Conservation (phyloP, 2,888 invertebrate species). For the Drosophila niveifrons region DNA sequence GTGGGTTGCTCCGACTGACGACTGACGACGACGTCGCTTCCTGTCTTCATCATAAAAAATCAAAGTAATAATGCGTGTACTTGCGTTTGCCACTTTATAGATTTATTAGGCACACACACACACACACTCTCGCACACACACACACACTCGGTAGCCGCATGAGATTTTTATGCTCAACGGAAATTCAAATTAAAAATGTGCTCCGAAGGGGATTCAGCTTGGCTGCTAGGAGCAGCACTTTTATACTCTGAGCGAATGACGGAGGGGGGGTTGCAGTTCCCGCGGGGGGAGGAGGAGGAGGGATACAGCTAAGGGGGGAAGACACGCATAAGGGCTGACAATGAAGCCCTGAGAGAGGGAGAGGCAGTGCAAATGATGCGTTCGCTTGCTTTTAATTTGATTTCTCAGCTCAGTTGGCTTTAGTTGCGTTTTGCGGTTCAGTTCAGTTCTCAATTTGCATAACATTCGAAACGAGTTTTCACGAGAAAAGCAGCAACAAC, state of each 20-base stretch:
- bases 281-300: not conserved
- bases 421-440: conserved; percentile 19
- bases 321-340: conserved; percentile 37
- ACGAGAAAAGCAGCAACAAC: conserved; percentile 44
- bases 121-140: conserved; percentile 15
- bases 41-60: conserved; percentile 81
- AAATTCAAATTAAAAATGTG: conserved; percentile 84
- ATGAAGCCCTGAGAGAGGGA: conserved; percentile 7
- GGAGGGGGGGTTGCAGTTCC: not conserved
- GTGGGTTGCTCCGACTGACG: conserved; percentile 45
- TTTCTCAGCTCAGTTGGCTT: conserved; percentile 51
- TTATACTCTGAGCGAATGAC: too few relatives aligned
- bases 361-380: conserved; percentile 58
- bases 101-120: conserved; percentile 72
- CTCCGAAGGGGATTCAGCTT: conserved; percentile 48
- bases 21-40: conserved; percentile 61
- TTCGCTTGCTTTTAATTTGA: conserved; percentile 70
- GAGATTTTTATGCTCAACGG: conserved; percentile 76
- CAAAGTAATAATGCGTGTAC: conserved; percentile 81
- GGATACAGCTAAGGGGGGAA: not conserved
- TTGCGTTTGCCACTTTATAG: conserved; percentile 82
- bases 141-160: conserved; percentile 36
- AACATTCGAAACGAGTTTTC: conserved; percentile 32
- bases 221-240: not conserved
- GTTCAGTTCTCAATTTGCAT: conserved; percentile 53